Evolutionary conservation across 2,113 vertebrate genomes (phyloP).

Genomic region (Hippocampus abdominalis): DNA sequence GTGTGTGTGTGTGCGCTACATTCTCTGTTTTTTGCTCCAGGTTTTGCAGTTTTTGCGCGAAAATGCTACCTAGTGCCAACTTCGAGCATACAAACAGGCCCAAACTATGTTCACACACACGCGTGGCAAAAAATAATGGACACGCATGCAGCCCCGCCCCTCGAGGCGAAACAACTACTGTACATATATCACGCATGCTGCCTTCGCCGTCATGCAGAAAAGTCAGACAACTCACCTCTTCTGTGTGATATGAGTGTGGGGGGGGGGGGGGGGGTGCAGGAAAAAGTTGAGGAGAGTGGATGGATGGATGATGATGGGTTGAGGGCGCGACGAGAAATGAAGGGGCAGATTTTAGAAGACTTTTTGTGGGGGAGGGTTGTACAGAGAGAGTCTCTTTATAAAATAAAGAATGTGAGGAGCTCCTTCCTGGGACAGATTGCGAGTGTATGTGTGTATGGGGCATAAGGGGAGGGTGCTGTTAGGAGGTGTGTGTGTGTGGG

Average conservation of each 20-base stretch:
- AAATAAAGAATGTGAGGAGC: constrained; percentile 82
- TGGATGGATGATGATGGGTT: constrained; percentile 55
- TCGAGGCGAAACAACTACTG: background rate
- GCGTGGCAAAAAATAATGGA: background rate
- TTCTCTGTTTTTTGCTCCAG: background rate
- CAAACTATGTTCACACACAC: background rate
- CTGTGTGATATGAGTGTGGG: background rate
- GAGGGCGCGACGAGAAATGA: constrained; percentile 55
- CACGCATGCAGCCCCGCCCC: background rate
- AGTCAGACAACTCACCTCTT: constrained; percentile 81
- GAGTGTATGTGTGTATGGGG: constrained; percentile 12
- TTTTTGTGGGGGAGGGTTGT: constrained; percentile 19
- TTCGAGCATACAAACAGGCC: background rate
- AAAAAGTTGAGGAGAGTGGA: constrained; percentile 69
- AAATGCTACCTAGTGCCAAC: constrained; percentile 13
- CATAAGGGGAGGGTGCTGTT: constrained; percentile 59
- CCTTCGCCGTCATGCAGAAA: constrained; percentile 17
- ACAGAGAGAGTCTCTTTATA: constrained; percentile 68
- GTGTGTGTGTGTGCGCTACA: background rate
- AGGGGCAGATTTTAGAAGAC: constrained; percentile 3
- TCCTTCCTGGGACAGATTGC: constrained; percentile 77
- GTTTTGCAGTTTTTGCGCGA: constrained; percentile 24
- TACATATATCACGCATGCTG: background rate
- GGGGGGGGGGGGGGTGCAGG: constrained; percentile 11
- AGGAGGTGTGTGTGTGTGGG: constrained; percentile 63